A percentile compares a stretch with the other conserved stretches of the same genome.
These are phyloP conservation scores for Nymphalis c-album DNA, from an alignment of 2,888 invertebrate genomes.

Conservation along the genomic window DNA sequence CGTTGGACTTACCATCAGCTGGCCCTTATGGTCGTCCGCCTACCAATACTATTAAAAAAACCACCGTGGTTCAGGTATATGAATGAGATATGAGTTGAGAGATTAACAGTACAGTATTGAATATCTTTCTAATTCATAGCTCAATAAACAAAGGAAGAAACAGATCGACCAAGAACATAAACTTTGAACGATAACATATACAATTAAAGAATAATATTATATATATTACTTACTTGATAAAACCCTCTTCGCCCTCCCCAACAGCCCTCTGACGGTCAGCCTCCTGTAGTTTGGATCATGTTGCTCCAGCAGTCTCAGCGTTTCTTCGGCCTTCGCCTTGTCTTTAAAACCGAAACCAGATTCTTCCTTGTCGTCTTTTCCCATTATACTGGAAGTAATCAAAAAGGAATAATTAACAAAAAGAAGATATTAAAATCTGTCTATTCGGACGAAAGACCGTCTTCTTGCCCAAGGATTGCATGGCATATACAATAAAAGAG, in stretches of 20 bases:
- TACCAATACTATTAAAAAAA: no score
- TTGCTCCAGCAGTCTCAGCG: conserved; percentile 82
- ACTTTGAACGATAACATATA: no score
- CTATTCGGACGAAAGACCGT: neutral
- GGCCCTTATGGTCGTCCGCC: no score
- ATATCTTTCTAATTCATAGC: no score
- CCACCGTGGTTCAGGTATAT: no score
- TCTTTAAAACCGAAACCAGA: conserved; percentile 87
- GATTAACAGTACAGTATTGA: no score
- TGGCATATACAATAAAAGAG: no score
- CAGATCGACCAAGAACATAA: no score
- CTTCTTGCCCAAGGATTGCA: neutral
- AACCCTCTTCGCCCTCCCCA: conserved; percentile 80
- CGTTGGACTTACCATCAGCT: no score
- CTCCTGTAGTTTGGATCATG: conserved; percentile 85
- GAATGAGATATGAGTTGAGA: no score
- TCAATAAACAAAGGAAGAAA: no score
- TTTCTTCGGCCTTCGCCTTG: conserved; percentile 85
- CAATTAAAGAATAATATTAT: neutral
- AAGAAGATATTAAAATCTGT: neutral
- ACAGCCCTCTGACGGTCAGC: conserved; percentile 82
- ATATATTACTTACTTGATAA: conserved; percentile 49
- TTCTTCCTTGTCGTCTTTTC: conserved; percentile 80
- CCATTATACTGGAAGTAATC: conserved; percentile 57
- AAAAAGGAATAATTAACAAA: neutral